Evolutionary conservation across 1,140 invertebrate species (phyloP), one percentile per base, ranked within the genome.

Genomic region (Calephelis virginiensis): DNA sequence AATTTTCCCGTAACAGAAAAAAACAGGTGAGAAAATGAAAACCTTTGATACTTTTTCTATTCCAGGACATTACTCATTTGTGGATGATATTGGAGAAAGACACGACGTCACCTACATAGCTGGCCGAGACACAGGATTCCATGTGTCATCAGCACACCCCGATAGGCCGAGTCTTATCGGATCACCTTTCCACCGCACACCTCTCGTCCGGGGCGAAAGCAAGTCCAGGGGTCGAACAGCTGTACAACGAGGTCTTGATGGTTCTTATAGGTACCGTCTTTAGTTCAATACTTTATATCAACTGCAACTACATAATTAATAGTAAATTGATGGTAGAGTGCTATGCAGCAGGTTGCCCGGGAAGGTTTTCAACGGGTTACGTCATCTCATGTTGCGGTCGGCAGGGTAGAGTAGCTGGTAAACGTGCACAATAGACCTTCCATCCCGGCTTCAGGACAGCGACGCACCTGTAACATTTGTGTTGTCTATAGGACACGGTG

Each of bases 51-150:
- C n/a, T 28, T 28, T 4, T 8, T 13, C 11, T 14, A 14, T 70
- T 66, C 38, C 69, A 92, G 94, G 93, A n/a, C 91, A 92, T 60
- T 95, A 95, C 77, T 93, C 94, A 4, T 95, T 92, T 74, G 78
- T 95, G 13, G 95, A 96, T 72, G 94, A 95, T 69, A 92, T 95
- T 38, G 95, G 95, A 1, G 94, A 95, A 76, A 85, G 93, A 1
- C 94, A 95, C 78, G 94, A 94, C 72, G 94, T 95, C 0, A 92
- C 94, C 7, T 96, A 94, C 84, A 94, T 95, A 17, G 95, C 95
- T 0, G 94, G 94, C 0, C 92, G 94, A 56, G 93, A 94, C 50
- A 95, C 93, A 0, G 95, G 95, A 2, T 96, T 95, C 77, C 94
- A 95, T 77, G 94, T 95, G 1, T 94, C 93, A 60, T 94, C 94